Evolutionary conservation across 2,797 vertebrate species (phyloP), one percentile per base, ranked within the genome.

Genomic region (Sebastes umbrosus): DNA sequence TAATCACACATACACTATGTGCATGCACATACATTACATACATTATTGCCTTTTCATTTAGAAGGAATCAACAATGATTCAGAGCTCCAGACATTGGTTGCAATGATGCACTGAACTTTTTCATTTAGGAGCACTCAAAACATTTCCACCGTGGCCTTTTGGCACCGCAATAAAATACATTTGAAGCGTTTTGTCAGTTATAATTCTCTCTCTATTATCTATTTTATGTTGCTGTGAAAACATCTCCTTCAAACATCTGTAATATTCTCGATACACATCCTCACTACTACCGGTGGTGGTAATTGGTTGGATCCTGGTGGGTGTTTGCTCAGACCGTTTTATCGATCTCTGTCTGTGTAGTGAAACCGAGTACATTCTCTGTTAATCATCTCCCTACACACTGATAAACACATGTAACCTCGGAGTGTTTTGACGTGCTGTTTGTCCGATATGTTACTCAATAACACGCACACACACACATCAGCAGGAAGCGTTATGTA

Each of bases 1-100:
- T 99, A 94, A 95, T 73, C 34, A 34, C 34, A 69, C n/a, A 20
- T 1, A 46, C 16, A 18, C 43, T 46, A 46, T 0, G 6, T 18
- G 43, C 43, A 22, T 9, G 10, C 36, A 39, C 1, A 2, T 7
- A 52, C 39, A 24, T 27, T 31, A 52, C 3, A 2, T 7, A 52
- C 10, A 24, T 25, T 5, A n/a, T 20, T 64, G 6, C 2, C 18
- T 6, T 36, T 57, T 52, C 8, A 46, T 25, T n/a, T 13, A 31
- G 24, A 62, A 12, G 3, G 1, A 32, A 59, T 32, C 7, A 39
- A 36, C 65, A 36, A 20, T 32, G 16, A 18, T 20, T 3, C 14
- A 25, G 13, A 6, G 39, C 39, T 43, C 6, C 39, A 43, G 39
- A 43, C 39, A 16, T 43, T 43, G 0, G 39, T 43, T 43, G 14